Evolutionary conservation across 2,797 vertebrate species (phyloP).

Genomic region (Sarcoramphus papa): DNA sequence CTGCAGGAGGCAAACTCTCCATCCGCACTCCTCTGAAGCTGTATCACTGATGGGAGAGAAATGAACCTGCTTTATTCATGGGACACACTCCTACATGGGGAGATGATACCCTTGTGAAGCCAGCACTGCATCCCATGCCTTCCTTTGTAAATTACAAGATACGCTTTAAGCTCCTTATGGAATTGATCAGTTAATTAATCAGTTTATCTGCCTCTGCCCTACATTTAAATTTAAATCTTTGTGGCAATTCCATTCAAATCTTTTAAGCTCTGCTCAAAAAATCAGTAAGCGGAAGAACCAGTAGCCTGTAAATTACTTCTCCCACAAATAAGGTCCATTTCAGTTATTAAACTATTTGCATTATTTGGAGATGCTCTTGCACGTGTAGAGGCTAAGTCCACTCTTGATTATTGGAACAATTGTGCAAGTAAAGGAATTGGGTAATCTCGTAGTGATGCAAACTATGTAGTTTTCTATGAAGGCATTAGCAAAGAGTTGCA

Average conservation of each 20-base stretch:
- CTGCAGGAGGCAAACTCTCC: background rate
- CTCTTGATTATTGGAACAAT: slow-evolving; percentile 3
- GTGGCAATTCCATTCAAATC: background rate
- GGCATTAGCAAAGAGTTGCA: background rate
- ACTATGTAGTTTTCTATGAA: background rate
- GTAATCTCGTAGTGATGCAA: slow-evolving; percentile 8
- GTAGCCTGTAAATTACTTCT: background rate
- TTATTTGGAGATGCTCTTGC: background rate
- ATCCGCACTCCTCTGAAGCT: background rate
- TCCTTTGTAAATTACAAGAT: slow-evolving; percentile 1
- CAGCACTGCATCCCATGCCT: background rate
- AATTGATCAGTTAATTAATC: slow-evolving; percentile 61
- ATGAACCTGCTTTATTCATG: background rate
- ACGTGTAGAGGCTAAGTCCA: background rate
- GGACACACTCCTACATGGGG: background rate
- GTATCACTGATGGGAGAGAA: background rate
- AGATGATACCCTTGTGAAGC: background rate
- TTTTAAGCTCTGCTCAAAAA: slow-evolving; percentile 20
- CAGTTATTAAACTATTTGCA: background rate
- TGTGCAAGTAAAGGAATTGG: slow-evolving; percentile 14
- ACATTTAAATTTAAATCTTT: slow-evolving; percentile 26
- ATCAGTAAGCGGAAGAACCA: background rate
- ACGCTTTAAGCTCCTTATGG: background rate
- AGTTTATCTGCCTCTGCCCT: slow-evolving; percentile 44
- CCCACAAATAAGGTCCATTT: background rate